A percentile compares a stretch with the other conserved stretches of the same genome.
These are phyloP conservation scores for Eledone cirrhosa DNA, from an alignment of 2,888 invertebrate species.

Conservation along the genomic window DNA sequence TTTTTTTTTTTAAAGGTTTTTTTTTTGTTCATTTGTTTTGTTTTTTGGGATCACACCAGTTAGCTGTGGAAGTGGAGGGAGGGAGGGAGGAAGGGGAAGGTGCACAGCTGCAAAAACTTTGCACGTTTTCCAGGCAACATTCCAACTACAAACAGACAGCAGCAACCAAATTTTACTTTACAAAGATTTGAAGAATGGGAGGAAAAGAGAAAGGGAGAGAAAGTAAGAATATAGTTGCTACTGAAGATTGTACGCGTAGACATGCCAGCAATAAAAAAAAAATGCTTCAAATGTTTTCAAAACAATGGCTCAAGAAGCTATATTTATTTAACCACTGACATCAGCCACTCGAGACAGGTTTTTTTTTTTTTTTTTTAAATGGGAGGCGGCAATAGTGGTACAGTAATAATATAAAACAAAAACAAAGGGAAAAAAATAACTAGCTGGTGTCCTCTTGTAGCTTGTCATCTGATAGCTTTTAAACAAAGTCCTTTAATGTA, in stretches of 20 bases:
- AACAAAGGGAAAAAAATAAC: neutral
- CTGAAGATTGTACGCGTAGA: too few species aligned
- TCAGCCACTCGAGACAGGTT: slow-evolving; percentile 21
- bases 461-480: slow-evolving; percentile 25
- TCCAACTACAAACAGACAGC: neutral
- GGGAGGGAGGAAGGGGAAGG: neutral
- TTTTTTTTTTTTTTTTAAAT: too few species aligned
- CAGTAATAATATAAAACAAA: slow-evolving; percentile 3
- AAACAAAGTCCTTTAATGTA: slow-evolving; percentile 19
- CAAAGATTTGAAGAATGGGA: too few species aligned
- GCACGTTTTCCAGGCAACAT: neutral
- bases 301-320: too few species aligned
- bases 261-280: too few species aligned
- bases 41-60: slow-evolving; percentile 21
- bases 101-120: too few species aligned
- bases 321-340: neutral
- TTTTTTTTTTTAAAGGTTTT: too few species aligned
- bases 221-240: too few species aligned
- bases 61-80: neutral
- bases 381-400: slow-evolving; percentile 10
- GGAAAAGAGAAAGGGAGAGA: too few species aligned
- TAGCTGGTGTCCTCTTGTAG: slow-evolving; percentile 29
- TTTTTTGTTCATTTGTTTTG: neutral
- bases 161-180: too few species aligned
- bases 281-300: too few species aligned